Percentiles rank a stretch among this genome's conserved stretches.
Conservation (phyloP, 2,797 vertebrate genomes). For the Enteromius thamalakanensis region DNA sequence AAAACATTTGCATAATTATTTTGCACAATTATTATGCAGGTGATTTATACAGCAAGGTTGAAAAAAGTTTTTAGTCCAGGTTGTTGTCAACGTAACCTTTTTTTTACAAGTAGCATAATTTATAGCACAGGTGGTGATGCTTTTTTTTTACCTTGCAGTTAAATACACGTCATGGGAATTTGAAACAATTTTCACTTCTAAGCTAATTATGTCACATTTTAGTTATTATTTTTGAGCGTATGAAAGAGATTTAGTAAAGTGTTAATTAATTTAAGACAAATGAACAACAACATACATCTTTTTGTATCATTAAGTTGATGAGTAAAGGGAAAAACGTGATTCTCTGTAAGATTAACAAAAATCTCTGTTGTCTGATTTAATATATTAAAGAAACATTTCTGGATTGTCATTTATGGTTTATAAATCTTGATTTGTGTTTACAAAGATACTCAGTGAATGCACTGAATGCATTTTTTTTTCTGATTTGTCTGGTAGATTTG, state of each 20-base stretch:
- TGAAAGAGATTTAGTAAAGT: conserved; percentile 23
- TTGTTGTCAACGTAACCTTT: conserved; percentile 12
- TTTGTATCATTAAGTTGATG: not conserved
- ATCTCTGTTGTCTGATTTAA: not conserved
- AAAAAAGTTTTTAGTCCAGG: conserved; percentile 36
- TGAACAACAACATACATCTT: conserved; percentile 1
- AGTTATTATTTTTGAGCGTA: conserved; percentile 33
- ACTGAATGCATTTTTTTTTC: not conserved
- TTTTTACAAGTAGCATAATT: conserved; percentile 15
- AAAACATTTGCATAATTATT: conserved; percentile 50
- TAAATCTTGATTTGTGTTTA: not conserved
- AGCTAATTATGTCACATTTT: conserved; percentile 45
- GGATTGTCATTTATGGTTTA: not conserved
- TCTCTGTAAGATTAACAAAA: not conserved
- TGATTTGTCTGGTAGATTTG: not conserved
- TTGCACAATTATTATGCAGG: conserved; percentile 53
- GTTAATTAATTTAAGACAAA: conserved; percentile 36
- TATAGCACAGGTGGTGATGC: conserved; percentile 17
- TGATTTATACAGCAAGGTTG: conserved; percentile 23
- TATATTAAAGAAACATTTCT: not conserved
- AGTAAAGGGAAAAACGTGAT: not conserved
- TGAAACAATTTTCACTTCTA: conserved; percentile 56
- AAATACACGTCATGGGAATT: conserved; percentile 34
- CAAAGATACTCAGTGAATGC: not conserved
- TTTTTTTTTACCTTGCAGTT: conserved; percentile 17